These are phyloP conservation scores for Congeria kusceri DNA, from an alignment of 2,888 invertebrate species.

Conservation along the genomic window DNA sequence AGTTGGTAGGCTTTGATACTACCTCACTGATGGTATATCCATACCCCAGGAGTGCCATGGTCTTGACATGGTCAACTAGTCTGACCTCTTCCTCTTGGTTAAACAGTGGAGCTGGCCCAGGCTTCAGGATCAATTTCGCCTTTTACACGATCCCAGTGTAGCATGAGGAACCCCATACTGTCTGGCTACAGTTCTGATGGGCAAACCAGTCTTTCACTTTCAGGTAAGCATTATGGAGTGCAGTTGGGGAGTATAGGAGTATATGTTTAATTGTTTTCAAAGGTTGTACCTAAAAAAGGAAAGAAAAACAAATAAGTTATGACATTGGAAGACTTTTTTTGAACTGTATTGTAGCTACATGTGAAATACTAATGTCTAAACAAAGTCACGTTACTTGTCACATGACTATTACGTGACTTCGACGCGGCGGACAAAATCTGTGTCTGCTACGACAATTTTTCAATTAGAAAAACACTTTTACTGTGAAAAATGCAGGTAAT, in stretches of 20 bases:
- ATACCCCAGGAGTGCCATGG: constrained; percentile 26
- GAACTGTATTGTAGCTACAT: no score
- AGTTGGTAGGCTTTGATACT: constrained; percentile 9
- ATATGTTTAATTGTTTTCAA: neutral
- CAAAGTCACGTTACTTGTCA: no score
- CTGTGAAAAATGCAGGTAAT: no score
- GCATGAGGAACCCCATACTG: constrained; percentile 27
- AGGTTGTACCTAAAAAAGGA: constrained; percentile 9
- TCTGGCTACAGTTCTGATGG: constrained; percentile 4
- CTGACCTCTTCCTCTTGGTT: constrained; percentile 23
- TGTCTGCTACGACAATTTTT: no score
- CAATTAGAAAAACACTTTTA: no score
- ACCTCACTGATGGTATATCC: constrained; percentile 27
- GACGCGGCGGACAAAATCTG: no score
- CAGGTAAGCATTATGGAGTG: constrained; percentile 12
- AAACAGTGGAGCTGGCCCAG: constrained; percentile 26
- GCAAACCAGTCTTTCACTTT: constrained; percentile 17
- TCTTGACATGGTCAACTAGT: constrained; percentile 23
- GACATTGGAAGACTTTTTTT: neutral
- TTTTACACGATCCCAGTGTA: constrained; percentile 27
- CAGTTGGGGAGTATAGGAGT: constrained; percentile 16
- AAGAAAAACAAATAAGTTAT: neutral
- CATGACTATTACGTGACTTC: no score
- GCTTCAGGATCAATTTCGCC: constrained; percentile 16
- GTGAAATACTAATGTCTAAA: no score